phyloP scores from a whole-genome alignment of 2,113 vertebrate species.

The Clarias macrocephalus region DNA sequence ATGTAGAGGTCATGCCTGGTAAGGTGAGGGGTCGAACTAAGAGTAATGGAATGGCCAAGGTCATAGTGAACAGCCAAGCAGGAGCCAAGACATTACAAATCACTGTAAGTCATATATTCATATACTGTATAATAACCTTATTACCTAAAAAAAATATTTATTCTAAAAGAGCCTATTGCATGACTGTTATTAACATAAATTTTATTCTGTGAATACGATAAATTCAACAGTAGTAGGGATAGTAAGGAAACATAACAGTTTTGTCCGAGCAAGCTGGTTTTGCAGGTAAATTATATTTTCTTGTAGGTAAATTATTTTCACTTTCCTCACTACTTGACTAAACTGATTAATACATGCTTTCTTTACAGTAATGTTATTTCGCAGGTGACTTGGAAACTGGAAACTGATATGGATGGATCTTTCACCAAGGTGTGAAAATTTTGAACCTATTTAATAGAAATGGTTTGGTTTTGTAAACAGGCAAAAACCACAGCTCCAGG shows the following conservation, averaged over 20 bases:
- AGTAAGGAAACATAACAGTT: not conserved
- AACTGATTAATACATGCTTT: not conserved
- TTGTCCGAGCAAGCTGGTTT: not conserved
- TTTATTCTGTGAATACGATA: not conserved
- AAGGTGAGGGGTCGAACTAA: not conserved
- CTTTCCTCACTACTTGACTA: not conserved
- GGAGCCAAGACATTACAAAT: conserved; percentile 13
- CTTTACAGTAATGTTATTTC: not conserved
- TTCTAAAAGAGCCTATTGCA: no score
- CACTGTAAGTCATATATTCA: conserved; percentile 44
- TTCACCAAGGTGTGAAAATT: not conserved
- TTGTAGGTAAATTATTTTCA: not conserved
- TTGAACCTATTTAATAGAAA: not conserved
- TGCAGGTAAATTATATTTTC: not conserved
- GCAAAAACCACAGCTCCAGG: conserved; percentile 52
- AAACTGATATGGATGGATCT: not conserved
- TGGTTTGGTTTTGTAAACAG: conserved; percentile 44
- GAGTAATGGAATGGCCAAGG: conserved; percentile 53
- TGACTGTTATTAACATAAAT: not conserved
- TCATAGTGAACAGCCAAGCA: conserved; percentile 60
- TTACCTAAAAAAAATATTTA: no score
- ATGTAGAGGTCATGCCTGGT: conserved; percentile 18
- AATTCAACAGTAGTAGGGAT: not conserved
- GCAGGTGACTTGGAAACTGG: not conserved
- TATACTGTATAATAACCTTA: no score